phyloP scores from a whole-genome alignment of 2,797 vertebrate species.

The Betta splendens region DNA sequence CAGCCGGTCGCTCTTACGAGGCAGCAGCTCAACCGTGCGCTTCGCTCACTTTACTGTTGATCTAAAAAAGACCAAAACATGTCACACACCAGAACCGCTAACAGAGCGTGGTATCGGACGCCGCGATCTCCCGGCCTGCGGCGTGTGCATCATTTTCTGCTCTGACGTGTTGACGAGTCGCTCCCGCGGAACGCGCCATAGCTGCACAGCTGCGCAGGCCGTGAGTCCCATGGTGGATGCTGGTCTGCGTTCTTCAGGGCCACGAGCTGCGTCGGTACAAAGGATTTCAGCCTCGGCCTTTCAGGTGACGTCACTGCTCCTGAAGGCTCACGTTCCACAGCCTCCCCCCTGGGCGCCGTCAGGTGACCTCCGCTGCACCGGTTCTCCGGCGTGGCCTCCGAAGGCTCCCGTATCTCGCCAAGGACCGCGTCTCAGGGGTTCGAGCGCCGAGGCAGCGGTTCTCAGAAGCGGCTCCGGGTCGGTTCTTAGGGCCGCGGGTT shows the following conservation, averaged over 20 bases:
- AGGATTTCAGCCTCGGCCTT: slow-evolving; percentile 13
- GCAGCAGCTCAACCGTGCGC: neutral
- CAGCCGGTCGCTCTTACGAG: neutral
- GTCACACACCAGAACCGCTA: slow-evolving; percentile 5
- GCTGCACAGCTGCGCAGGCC: slow-evolving; percentile 20
- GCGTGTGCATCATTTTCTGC: slow-evolving; percentile 30
- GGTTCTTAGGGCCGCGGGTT: slow-evolving; percentile 4
- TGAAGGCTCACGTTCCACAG: slow-evolving; percentile 35
- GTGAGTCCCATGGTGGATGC: slow-evolving; percentile 38
- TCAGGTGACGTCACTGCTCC: slow-evolving; percentile 22
- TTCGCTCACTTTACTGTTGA: neutral
- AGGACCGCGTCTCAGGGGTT: slow-evolving; percentile 54
- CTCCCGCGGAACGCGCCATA: slow-evolving; percentile 19
- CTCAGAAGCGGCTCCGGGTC: slow-evolving; percentile 11
- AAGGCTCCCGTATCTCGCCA: slow-evolving; percentile 61
- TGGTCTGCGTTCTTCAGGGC: slow-evolving; percentile 21
- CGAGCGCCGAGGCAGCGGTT: slow-evolving; percentile 23
- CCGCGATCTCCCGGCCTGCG: slow-evolving; percentile 18
- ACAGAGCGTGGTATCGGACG: slow-evolving; percentile 5
- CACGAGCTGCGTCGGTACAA: slow-evolving; percentile 16
- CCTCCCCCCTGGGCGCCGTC: slow-evolving; percentile 50
- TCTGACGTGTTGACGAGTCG: slow-evolving; percentile 43
- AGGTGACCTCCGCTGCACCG: slow-evolving; percentile 71
- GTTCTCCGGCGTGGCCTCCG: slow-evolving; percentile 57
- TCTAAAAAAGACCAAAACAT: neutral